phyloP scores from a whole-genome alignment of 2,888 invertebrate species.

The Frankliniella fusca region DNA sequence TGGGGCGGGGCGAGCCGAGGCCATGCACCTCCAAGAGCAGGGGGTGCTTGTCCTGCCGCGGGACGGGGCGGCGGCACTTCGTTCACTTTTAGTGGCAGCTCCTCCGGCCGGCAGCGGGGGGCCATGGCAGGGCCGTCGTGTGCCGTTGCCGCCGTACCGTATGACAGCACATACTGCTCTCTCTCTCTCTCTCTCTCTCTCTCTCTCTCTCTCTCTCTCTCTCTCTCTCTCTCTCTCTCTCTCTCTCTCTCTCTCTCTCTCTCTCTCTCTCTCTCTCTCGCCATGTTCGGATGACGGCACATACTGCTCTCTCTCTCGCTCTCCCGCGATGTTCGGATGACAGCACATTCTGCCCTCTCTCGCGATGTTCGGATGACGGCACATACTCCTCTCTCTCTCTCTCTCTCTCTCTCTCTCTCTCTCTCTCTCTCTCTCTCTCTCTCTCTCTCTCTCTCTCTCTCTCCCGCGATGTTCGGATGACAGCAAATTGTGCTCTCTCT shows the following conservation, averaged over 20 bases:
- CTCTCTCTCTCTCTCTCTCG: constrained; percentile 7
- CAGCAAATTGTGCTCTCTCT: too few relatives aligned
- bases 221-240: constrained; percentile 18
- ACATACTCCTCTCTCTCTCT: neutral
- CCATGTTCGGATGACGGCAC: neutral
- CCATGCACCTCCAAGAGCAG: too few relatives aligned
- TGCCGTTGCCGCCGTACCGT: neutral
- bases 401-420: neutral
- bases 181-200: neutral
- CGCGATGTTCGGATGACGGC: too few relatives aligned
- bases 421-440: neutral
- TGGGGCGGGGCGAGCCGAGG: too few relatives aligned
- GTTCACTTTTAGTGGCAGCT: neutral
- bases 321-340: neutral
- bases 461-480: too few relatives aligned
- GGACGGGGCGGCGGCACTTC: too few relatives aligned
- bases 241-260: constrained; percentile 18
- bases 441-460: neutral
- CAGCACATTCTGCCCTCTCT: too few relatives aligned
- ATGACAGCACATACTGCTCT: neutral
- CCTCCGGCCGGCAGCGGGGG: neutral
- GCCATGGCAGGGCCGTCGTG: neutral
- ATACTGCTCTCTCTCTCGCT: neutral
- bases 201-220: constrained; percentile 4
- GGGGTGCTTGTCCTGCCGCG: too few relatives aligned